Percentiles rank a stretch among this genome's conserved stretches.
Evolutionary conservation across 2,113 vertebrate species (phyloP).

Genomic region (Gulo gulo): DNA sequence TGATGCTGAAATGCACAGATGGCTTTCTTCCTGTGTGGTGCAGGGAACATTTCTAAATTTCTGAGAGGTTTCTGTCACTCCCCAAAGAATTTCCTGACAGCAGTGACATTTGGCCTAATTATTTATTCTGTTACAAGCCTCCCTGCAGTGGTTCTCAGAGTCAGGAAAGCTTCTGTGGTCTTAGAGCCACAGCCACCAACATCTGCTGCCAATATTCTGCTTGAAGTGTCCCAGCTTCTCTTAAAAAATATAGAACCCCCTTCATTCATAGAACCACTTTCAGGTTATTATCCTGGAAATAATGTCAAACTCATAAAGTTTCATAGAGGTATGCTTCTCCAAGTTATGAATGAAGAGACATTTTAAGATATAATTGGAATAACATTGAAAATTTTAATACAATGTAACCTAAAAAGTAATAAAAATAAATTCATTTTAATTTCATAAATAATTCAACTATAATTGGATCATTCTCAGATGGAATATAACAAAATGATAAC

Average conservation of each 20-base stretch:
- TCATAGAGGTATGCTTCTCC: background rate
- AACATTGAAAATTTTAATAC: background rate
- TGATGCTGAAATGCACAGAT: constrained; percentile 15
- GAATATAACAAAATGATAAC: background rate
- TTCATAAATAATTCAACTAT: constrained; percentile 19
- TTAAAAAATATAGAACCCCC: background rate
- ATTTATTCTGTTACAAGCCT: constrained; percentile 44
- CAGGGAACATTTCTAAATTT: constrained; percentile 14
- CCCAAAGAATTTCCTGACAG: constrained; percentile 38
- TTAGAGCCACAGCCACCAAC: background rate
- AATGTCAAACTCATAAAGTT: background rate
- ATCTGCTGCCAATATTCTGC: constrained; percentile 44
- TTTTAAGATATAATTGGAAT: constrained; percentile 46
- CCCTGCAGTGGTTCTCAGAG: background rate
- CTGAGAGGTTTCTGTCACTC: constrained; percentile 46
- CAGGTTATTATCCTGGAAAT: background rate
- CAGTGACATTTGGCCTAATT: constrained; percentile 58
- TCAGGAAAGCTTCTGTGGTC: constrained; percentile 38
- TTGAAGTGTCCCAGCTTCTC: background rate
- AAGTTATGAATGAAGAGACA: constrained; percentile 16
- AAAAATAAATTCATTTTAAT: constrained; percentile 22
- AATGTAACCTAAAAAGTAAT: background rate
- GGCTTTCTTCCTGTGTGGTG: constrained; percentile 26
- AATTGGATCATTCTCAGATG: background rate
- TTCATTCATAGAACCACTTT: background rate